Percentiles rank a stretch among this genome's conserved stretches.
Evolutionary conservation across 2,797 vertebrate genomes (phyloP).

Genomic region (Tenualosa thibaudeaui): DNA sequence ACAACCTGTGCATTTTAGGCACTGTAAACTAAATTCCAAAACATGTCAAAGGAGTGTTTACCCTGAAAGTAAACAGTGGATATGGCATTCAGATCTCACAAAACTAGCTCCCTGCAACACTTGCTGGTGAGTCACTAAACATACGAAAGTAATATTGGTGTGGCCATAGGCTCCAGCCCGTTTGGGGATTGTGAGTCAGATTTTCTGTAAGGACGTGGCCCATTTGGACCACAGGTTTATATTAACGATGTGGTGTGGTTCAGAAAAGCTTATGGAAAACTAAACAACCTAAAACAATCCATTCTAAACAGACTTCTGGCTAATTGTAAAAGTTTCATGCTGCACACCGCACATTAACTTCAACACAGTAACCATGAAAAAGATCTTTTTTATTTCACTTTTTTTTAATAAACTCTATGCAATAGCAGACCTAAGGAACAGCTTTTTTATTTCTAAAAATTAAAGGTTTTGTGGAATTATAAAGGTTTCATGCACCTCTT

Average conservation of each 20-base stretch:
- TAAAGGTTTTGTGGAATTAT: not conserved
- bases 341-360: not conserved
- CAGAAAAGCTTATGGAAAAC: constrained; percentile 34
- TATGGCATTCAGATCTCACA: not conserved
- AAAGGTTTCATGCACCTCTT: not conserved
- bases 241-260: constrained; percentile 24
- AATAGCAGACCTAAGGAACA: too few species aligned
- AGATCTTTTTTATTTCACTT: too few species aligned
- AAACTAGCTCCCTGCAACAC: not conserved
- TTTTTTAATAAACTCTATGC: too few species aligned
- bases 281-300: constrained; percentile 19
- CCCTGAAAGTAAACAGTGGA: not conserved
- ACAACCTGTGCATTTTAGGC: not conserved
- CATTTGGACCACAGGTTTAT: constrained; percentile 35
- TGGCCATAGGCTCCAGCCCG: constrained; percentile 40
- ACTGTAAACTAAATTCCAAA: not conserved
- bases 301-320: not conserved
- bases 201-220: not conserved
- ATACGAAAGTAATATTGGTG: constrained; percentile 36
- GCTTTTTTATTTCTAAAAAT: not conserved
- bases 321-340: not conserved
- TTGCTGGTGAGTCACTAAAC: constrained; percentile 42
- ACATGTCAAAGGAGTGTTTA: not conserved
- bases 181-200: constrained; percentile 53
- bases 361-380: not conserved